Evolutionary conservation across 2,113 vertebrate genomes (phyloP).

Genomic region (Sciurus niger): DNA sequence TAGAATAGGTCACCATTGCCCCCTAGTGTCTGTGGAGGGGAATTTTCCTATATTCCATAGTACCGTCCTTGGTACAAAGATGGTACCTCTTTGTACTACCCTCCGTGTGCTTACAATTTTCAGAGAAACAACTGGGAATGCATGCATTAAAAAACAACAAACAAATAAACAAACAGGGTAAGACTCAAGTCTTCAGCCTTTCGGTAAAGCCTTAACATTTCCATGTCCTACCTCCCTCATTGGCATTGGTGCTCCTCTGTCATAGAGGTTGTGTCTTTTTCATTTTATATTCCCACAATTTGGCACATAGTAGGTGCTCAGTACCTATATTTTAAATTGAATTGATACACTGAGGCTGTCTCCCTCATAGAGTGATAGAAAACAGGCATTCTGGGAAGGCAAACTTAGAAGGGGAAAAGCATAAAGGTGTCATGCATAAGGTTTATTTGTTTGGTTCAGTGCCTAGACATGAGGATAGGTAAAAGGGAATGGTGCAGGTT

Average conservation of each 20-base stretch:
- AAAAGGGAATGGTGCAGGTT: neutral
- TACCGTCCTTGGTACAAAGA: neutral
- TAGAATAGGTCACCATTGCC: slow-evolving; percentile 13
- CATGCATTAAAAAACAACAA: neutral
- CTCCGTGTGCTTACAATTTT: slow-evolving; percentile 13
- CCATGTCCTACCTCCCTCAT: neutral
- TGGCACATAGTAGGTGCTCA: neutral
- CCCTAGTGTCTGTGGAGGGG: slow-evolving; percentile 26
- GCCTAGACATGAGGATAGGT: neutral
- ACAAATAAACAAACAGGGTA: slow-evolving; percentile 34
- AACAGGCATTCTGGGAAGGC: neutral
- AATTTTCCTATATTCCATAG: slow-evolving; percentile 1
- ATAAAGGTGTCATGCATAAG: neutral
- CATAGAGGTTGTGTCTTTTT: neutral
- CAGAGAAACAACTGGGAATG: neutral
- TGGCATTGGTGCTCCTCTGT: neutral
- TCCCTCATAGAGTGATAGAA: neutral
- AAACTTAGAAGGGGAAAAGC: neutral
- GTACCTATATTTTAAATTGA: slow-evolving; percentile 46
- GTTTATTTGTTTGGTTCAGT: slow-evolving; percentile 21
- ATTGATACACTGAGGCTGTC: neutral
- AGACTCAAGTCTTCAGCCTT: neutral
- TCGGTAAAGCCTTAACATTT: slow-evolving; percentile 9
- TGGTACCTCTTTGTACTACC: neutral
- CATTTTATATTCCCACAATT: neutral